Evolutionary conservation across 2,113 vertebrate species (phyloP).

Genomic region (Balaeniceps rex): DNA sequence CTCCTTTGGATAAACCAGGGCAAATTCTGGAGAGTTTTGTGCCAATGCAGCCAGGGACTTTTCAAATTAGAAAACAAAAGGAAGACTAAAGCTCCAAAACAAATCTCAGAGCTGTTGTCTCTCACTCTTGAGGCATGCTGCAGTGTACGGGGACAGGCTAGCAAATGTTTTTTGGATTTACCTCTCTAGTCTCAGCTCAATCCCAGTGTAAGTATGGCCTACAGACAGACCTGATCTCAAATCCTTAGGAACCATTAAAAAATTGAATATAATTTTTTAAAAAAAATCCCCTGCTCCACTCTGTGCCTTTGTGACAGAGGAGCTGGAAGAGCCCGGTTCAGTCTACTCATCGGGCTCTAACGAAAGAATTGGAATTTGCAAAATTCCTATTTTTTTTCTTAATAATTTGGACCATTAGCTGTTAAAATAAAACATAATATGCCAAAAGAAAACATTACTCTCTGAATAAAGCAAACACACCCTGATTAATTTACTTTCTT

Average conservation of each 20-base stretch:
- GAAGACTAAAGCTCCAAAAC: background rate
- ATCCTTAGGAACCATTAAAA: background rate
- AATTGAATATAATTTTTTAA: background rate
- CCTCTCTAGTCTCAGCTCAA: background rate
- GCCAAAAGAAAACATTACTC: background rate
- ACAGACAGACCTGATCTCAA: background rate
- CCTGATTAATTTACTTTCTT: background rate
- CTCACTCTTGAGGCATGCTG: background rate
- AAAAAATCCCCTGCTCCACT: background rate
- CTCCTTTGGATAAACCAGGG: background rate
- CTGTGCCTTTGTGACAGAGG: background rate
- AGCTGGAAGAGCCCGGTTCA: background rate
- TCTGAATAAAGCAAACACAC: background rate
- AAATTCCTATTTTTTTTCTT: background rate
- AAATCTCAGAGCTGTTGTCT: background rate
- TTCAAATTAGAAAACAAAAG: background rate
- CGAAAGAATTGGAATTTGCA: accelerated
- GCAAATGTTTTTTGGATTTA: background rate
- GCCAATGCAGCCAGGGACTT: background rate
- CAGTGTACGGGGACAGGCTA: accelerated
- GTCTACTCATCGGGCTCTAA: background rate
- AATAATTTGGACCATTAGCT: background rate
- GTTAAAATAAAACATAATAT: background rate
- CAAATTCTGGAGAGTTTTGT: background rate
- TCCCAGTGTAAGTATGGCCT: background rate